Evolutionary conservation across 2,888 invertebrate species (phyloP).

Genomic region (Trachelus iudaicus): DNA sequence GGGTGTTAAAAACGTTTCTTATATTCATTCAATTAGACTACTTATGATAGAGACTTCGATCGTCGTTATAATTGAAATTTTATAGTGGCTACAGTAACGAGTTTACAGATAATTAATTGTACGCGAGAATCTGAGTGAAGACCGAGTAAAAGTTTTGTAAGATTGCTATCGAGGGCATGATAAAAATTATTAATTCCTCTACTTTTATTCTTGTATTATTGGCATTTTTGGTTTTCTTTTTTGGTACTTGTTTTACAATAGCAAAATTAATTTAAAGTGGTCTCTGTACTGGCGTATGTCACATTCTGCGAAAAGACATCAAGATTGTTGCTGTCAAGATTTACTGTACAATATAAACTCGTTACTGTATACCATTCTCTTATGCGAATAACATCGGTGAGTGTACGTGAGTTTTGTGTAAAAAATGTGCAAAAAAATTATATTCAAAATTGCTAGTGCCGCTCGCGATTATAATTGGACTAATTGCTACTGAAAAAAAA

Average conservation of each 20-base stretch:
- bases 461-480: neutral
- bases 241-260: constrained; percentile 9
- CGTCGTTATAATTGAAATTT: neutral
- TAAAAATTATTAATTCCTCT: neutral
- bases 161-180: neutral
- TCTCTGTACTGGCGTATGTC: neutral
- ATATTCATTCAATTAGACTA: neutral
- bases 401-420: constrained; percentile 29
- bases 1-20: neutral
- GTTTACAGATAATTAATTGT: neutral
- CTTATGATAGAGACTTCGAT: neutral
- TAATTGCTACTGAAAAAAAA: constrained; percentile 1
- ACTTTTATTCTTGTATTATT: neutral
- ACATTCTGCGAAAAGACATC: neutral
- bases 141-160: neutral
- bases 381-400: neutral
- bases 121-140: neutral
- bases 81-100: neutral
- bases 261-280: neutral
- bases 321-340: neutral
- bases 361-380: neutral
- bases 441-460: constrained; percentile 33
- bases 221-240: neutral
- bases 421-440: constrained; percentile 57
- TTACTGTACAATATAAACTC: constrained; percentile 31